Conservation (phyloP, 2,888 invertebrate species). For the Drosophila paranaensis region DNA sequence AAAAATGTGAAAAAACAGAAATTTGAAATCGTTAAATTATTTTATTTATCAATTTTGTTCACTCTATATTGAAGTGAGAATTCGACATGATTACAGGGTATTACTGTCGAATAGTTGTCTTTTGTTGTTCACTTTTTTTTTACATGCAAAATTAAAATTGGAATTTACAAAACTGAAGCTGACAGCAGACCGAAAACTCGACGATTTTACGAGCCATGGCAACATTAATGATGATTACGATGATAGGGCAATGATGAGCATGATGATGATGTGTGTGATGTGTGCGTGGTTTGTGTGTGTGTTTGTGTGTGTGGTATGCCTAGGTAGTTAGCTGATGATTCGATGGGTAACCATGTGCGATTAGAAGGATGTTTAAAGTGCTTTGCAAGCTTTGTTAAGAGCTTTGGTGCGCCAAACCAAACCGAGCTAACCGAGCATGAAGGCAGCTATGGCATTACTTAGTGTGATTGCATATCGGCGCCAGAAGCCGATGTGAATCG, state of each 20-base stretch:
- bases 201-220: conserved; percentile 50
- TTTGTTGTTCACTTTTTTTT: conserved; percentile 11
- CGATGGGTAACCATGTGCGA: conserved; percentile 44
- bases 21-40: neutral
- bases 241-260: conserved; percentile 45
- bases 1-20: too few species aligned
- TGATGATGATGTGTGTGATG: conserved; percentile 46
- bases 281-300: neutral
- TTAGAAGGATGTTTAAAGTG: conserved; percentile 56
- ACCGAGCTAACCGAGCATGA: conserved; percentile 74
- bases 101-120: neutral
- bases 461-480: conserved; percentile 69
- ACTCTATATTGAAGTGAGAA: too few species aligned
- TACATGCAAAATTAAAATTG: conserved; percentile 57
- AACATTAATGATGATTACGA: conserved; percentile 36
- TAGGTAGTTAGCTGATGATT: conserved; percentile 17
- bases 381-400: conserved; percentile 29
- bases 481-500: conserved; percentile 31
- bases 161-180: conserved; percentile 49
- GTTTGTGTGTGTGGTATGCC: conserved; percentile 5
- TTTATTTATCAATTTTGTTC: neutral
- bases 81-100: conserved; percentile 9
- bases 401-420: conserved; percentile 28
- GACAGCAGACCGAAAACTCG: conserved; percentile 47
- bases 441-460: conserved; percentile 75